phyloP scores from a whole-genome alignment of 2,113 vertebrate genomes.

The Grus americana region DNA sequence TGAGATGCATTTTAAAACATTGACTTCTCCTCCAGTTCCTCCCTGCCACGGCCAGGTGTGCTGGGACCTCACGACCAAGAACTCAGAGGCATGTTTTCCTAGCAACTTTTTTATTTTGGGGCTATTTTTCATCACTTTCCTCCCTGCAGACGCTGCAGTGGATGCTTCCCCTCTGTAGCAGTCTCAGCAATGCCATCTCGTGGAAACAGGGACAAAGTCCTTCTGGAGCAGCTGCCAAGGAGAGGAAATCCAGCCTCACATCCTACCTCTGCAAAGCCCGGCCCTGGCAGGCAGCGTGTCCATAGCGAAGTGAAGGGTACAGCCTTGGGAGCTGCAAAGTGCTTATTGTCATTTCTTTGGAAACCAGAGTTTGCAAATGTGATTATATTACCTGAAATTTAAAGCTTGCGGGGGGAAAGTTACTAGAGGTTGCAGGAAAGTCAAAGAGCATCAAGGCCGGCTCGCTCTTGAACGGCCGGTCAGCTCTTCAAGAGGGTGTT shows the following conservation, averaged over 20 bases:
- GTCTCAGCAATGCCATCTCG: slow-evolving; percentile 46
- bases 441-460: background rate
- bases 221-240: background rate
- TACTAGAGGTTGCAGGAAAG: background rate
- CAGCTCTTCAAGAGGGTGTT: background rate
- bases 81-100: background rate
- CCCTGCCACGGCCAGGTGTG: background rate
- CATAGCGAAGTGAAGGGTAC: rapidly evolving
- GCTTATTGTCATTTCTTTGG: background rate
- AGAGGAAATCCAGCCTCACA: background rate
- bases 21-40: background rate
- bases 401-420: background rate
- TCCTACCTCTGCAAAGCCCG: background rate
- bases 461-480: background rate
- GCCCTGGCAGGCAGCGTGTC: background rate
- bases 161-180: background rate
- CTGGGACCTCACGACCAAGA: background rate
- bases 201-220: slow-evolving; percentile 4
- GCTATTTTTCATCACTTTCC: rapidly evolving
- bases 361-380: background rate
- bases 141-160: background rate
- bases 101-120: background rate
- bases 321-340: background rate
- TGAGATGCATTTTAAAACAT: background rate
- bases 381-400: background rate